phyloP scores from a whole-genome alignment of 1,140 invertebrate species.

The Glossosoma conforme region DNA sequence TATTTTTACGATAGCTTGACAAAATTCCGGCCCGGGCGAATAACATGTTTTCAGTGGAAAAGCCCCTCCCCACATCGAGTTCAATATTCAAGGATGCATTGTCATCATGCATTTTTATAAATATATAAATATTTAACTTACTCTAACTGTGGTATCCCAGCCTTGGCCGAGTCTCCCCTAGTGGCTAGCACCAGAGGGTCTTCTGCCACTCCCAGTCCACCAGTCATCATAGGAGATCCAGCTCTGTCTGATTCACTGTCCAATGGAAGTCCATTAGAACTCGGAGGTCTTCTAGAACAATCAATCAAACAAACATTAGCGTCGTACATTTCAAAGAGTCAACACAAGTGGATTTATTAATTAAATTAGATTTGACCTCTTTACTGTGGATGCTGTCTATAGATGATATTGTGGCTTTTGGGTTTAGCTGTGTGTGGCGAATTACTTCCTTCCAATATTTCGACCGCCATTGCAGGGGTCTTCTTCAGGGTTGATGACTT shows the following conservation, averaged over 20 bases:
- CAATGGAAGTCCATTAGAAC: conserved; percentile 26
- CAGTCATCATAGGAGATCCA: conserved; percentile 17
- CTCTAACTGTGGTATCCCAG: conserved; percentile 22
- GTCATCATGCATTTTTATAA: neutral
- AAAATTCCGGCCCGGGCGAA: too few species aligned
- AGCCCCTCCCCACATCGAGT: too few species aligned
- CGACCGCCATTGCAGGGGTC: too few species aligned
- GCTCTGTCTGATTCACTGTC: conserved; percentile 30
- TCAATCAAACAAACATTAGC: neutral
- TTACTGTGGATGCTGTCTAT: too few species aligned
- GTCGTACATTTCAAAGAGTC: neutral
- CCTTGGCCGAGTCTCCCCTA: conserved; percentile 19
- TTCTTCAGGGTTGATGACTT: too few species aligned
- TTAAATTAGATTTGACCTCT: neutral
- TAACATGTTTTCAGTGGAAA: neutral
- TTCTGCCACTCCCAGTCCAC: conserved; percentile 9
- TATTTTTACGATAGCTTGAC: too few species aligned
- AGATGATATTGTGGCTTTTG: too few species aligned
- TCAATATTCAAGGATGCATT: too few species aligned
- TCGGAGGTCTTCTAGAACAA: conserved; percentile 21
- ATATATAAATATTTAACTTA: conserved; percentile 11
- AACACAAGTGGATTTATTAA: neutral
- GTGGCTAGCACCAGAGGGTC: conserved; percentile 25
- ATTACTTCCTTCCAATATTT: too few species aligned
- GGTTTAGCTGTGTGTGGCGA: too few species aligned